A percentile compares a stretch with the other conserved stretches of the same genome.
Conservation (phyloP, 2,888 invertebrate genomes). For the Cylloceria caligata region DNA sequence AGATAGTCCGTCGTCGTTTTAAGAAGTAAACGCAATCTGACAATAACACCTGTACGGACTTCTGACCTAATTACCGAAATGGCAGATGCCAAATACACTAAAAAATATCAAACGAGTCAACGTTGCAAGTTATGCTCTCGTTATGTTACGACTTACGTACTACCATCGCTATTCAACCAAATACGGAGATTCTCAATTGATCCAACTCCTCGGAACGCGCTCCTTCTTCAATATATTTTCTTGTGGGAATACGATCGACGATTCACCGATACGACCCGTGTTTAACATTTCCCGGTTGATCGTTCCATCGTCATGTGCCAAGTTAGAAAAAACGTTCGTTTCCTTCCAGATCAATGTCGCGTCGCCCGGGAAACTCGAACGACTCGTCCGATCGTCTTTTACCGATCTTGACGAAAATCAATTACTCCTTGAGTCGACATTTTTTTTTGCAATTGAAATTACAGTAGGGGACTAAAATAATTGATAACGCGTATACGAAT, state of each 20-base stretch:
- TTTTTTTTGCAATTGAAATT: not conserved
- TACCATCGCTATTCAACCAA: not conserved
- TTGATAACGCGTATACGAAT: slow-evolving; percentile 1
- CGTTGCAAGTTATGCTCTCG: slow-evolving; percentile 20
- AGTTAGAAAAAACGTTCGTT: slow-evolving; percentile 43
- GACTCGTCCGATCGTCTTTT: slow-evolving; percentile 12
- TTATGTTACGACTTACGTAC: not conserved
- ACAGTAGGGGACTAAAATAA: slow-evolving; percentile 1
- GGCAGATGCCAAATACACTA: not conserved
- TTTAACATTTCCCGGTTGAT: slow-evolving; percentile 13
- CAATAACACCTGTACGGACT: slow-evolving; percentile 27
- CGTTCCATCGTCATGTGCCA: slow-evolving; percentile 59
- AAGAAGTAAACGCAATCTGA: slow-evolving; percentile 37
- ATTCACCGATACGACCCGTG: slow-evolving; percentile 5
- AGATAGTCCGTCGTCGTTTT: slow-evolving; percentile 8
- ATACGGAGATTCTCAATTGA: not conserved
- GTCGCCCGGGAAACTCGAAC: slow-evolving; percentile 1
- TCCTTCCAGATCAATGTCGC: slow-evolving; percentile 46
- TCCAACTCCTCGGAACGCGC: too few relatives aligned
- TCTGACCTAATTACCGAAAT: slow-evolving; percentile 18
- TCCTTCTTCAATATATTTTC: too few relatives aligned
- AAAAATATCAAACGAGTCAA: not conserved
- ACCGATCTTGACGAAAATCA: not conserved
- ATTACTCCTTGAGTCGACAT: slow-evolving; percentile 1
- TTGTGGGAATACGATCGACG: slow-evolving; percentile 1